phyloP scores from a whole-genome alignment of 30 jellyfish, hydroid and myxozoan species.

The Kudoa iwatai region DNA sequence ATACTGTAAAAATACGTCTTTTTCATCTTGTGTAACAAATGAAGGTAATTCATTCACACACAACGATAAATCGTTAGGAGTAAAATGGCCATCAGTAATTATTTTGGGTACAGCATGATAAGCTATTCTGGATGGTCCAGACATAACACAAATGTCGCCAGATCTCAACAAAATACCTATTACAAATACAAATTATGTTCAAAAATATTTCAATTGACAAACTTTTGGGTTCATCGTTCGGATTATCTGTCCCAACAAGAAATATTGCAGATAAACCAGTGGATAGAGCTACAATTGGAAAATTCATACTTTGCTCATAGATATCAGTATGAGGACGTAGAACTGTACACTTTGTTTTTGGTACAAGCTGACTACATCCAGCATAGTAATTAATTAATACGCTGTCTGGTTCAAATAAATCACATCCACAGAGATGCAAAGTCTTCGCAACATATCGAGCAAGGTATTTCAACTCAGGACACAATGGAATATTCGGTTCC shows the following conservation, averaged over 20 bases:
- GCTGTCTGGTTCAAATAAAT: no score
- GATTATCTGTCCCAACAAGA: slow-evolving; percentile 35
- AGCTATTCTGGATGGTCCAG: slow-evolving; percentile 55
- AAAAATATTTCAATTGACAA: no score
- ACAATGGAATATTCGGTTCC: no score
- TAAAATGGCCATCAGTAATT: slow-evolving; percentile 4
- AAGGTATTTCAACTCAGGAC: no score
- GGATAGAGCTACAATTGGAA: slow-evolving; percentile 31
- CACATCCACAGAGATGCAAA: no score
- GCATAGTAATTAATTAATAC: no score
- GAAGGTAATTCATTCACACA: no score
- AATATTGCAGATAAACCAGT: slow-evolving; percentile 68
- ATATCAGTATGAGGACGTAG: slow-evolving; percentile 92
- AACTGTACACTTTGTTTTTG: no score
- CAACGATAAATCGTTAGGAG: slow-evolving; percentile 1
- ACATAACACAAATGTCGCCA: slow-evolving; percentile 48
- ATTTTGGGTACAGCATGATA: slow-evolving; percentile 89
- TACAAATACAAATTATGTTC: slow-evolving; percentile 1
- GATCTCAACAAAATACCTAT: slow-evolving; percentile 65
- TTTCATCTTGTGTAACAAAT: no score
- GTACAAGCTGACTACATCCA: no score
- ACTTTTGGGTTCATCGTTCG: slow-evolving; percentile 55
- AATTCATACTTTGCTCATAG: slow-evolving; percentile 53
- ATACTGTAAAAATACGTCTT: no score
- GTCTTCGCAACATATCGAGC: no score